Percentiles rank a stretch among this genome's conserved stretches.
phyloP scores from a whole-genome alignment of 1,140 invertebrate species.

The Leptoteleia sp. region DNA sequence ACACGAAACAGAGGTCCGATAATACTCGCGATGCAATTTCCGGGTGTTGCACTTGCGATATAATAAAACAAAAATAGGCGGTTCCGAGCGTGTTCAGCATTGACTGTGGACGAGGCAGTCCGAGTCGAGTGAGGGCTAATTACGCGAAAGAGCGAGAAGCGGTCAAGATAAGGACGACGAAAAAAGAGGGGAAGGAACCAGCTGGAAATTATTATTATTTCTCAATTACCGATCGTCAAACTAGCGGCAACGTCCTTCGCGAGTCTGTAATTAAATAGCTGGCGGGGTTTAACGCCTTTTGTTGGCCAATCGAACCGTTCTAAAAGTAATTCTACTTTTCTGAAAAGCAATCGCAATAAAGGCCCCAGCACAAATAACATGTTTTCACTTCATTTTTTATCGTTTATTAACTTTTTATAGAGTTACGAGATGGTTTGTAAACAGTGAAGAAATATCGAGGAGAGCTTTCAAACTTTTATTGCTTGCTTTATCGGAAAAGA shows the following conservation, averaged over 20 bases:
- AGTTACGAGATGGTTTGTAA: slow-evolving; percentile 28
- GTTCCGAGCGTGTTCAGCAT: slow-evolving; percentile 50
- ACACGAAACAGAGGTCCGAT: slow-evolving; percentile 38
- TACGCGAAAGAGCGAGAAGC: slow-evolving; percentile 59
- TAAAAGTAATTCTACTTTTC: slow-evolving; percentile 50
- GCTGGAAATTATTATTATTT: slow-evolving; percentile 75
- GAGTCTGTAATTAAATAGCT: slow-evolving; percentile 73
- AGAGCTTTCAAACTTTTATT: slow-evolving; percentile 1
- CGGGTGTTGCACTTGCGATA: slow-evolving; percentile 66
- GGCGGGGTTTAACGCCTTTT: slow-evolving; percentile 71
- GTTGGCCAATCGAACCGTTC: slow-evolving; percentile 62
- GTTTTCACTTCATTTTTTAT: slow-evolving; percentile 51
- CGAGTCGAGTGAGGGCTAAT: slow-evolving; percentile 58
- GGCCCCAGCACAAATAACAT: slow-evolving; percentile 31
- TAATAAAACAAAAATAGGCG: slow-evolving; percentile 69
- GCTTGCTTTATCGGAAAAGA: background rate
- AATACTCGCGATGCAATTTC: slow-evolving; percentile 64
- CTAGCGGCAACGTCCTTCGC: slow-evolving; percentile 63
- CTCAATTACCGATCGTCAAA: slow-evolving; percentile 72
- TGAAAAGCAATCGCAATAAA: slow-evolving; percentile 57
- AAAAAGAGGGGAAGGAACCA: slow-evolving; percentile 59
- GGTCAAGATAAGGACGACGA: slow-evolving; percentile 46
- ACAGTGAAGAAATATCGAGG: slow-evolving; percentile 7
- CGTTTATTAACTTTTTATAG: slow-evolving; percentile 42
- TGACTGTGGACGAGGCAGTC: slow-evolving; percentile 38